A percentile compares a stretch with the other conserved stretches of the same genome.
These are phyloP conservation scores for Corythaixoides concolor DNA, from an alignment of 2,113 vertebrate species.

Conservation along the genomic window DNA sequence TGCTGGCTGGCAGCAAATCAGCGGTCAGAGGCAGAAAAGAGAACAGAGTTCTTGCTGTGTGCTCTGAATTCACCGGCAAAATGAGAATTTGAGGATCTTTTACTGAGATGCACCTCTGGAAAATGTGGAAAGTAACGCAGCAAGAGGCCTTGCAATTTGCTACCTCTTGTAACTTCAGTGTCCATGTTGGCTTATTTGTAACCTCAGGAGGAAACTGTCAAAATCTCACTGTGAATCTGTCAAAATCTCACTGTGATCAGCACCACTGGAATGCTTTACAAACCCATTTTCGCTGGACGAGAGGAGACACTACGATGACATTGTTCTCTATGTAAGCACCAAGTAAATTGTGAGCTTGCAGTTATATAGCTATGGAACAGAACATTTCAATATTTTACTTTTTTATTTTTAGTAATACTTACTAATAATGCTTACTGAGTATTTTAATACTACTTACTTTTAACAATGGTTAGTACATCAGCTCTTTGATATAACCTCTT, in stretches of 20 bases:
- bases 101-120: background rate
- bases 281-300: background rate
- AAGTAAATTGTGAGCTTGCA: background rate
- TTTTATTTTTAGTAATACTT: background rate
- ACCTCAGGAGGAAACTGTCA: background rate
- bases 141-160: background rate
- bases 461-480: background rate
- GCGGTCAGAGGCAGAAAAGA: background rate
- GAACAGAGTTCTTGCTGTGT: background rate
- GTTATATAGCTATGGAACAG: background rate
- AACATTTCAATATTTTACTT: background rate
- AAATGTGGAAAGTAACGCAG: background rate
- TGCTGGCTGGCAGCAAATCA: background rate
- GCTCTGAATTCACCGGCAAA: background rate
- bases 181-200: background rate
- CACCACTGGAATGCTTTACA: background rate
- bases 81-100: background rate
- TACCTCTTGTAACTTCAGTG: background rate
- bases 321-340: background rate
- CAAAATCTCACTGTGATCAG: background rate
- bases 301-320: background rate
- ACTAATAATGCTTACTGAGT: background rate
- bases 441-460: background rate
- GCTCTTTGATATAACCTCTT: background rate
- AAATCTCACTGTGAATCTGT: background rate